phyloP scores from a whole-genome alignment of 2,113 vertebrate genomes.

The Blennius ocellaris region DNA sequence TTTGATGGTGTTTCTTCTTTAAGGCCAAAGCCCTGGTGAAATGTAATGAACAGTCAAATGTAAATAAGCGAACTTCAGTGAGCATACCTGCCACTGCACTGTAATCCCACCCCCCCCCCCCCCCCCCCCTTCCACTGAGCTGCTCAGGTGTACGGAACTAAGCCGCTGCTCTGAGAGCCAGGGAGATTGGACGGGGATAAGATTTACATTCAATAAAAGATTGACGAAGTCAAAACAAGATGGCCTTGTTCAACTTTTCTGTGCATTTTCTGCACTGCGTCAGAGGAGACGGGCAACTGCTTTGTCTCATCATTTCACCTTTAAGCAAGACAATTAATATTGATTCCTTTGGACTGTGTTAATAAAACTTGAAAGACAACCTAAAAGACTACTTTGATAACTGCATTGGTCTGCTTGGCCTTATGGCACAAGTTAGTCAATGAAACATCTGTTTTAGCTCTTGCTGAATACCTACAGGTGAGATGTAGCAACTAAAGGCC shows the following conservation, averaged over 20 bases:
- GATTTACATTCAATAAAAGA: constrained; percentile 4
- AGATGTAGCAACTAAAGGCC: neutral
- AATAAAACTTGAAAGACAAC: constrained; percentile 30
- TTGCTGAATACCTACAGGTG: neutral
- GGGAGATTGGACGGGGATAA: neutral
- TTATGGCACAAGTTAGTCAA: neutral
- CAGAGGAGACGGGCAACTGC: constrained; percentile 6
- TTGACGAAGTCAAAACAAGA: constrained; percentile 10
- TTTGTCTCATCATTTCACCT: constrained; percentile 18
- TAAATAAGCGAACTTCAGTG: constrained; percentile 14
- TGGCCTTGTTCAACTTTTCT: constrained; percentile 3
- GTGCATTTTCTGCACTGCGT: neutral
- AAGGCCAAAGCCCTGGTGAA: constrained; percentile 5
- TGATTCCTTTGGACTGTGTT: constrained; percentile 18
- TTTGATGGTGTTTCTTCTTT: constrained; percentile 17
- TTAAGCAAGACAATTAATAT: constrained; percentile 35
- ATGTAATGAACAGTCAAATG: constrained; percentile 21
- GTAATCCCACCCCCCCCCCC: neutral
- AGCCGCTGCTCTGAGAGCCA: constrained; percentile 10
- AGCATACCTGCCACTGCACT: constrained; percentile 21
- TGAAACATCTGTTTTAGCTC: constrained; percentile 11
- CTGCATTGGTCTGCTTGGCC: neutral
- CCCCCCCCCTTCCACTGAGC: neutral
- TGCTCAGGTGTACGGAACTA: neutral
- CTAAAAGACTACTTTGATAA: constrained; percentile 22